These are phyloP conservation scores for Lutjanus campechanus DNA, from an alignment of 2,797 vertebrate species.

Conservation along the genomic window DNA sequence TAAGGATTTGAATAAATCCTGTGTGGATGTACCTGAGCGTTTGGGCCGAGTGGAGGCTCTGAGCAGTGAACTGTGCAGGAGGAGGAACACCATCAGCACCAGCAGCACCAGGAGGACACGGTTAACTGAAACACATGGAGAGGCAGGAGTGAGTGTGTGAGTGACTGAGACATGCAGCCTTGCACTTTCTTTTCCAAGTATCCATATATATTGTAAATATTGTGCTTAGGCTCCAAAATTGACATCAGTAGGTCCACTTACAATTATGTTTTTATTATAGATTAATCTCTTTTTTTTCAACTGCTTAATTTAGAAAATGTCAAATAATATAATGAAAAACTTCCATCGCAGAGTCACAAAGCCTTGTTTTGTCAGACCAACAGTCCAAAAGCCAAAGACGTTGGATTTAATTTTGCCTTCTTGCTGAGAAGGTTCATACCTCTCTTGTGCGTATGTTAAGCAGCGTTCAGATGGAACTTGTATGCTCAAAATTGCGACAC, in stretches of 20 bases:
- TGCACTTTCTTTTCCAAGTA: background rate
- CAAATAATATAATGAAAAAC: background rate
- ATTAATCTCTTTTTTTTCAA: background rate
- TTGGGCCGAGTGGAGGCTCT: slow-evolving; percentile 74
- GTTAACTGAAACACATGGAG: slow-evolving; percentile 88
- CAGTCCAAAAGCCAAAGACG: too few species aligned
- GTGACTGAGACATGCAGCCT: background rate
- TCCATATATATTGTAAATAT: too few species aligned
- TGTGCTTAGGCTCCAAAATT: too few species aligned
- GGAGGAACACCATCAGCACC: slow-evolving; percentile 88
- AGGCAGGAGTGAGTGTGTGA: background rate
- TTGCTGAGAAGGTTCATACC: background rate
- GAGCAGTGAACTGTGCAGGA: slow-evolving; percentile 90
- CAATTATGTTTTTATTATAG: background rate
- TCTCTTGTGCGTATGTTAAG: background rate
- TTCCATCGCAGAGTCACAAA: too few species aligned
- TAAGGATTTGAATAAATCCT: background rate
- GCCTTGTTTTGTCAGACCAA: background rate
- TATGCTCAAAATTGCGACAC: too few species aligned
- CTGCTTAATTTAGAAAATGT: background rate
- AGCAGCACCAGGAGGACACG: slow-evolving; percentile 90
- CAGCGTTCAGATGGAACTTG: too few species aligned
- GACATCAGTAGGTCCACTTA: background rate
- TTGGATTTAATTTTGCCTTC: background rate
- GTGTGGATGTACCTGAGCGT: slow-evolving; percentile 78